Evolutionary conservation across 2,888 invertebrate species (phyloP).

Genomic region (Epirrhoe alternata): DNA sequence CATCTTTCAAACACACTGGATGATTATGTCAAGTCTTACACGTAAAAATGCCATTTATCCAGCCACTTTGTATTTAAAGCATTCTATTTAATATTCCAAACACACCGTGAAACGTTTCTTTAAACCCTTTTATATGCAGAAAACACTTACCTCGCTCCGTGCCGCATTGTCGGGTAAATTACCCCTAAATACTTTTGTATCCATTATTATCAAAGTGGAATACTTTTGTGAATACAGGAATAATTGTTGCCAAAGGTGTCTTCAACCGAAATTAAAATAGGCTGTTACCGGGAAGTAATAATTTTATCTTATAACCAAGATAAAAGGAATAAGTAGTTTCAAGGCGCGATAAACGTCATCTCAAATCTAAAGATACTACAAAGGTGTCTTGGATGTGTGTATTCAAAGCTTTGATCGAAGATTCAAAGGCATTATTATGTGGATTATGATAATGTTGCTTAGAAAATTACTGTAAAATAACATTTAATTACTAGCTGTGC

Average conservation of each 20-base stretch:
- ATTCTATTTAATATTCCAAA: constrained; percentile 16
- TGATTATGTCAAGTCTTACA: neutral
- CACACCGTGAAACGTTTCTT: constrained; percentile 30
- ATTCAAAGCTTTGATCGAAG: too few relatives aligned
- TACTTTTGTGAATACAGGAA: neutral
- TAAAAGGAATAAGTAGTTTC: too few relatives aligned
- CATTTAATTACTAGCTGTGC: too few relatives aligned
- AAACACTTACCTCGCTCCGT: constrained; percentile 33
- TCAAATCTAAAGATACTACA: neutral
- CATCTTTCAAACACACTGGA: neutral
- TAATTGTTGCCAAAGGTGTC: neutral
- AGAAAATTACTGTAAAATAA: too few relatives aligned
- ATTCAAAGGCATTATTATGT: too few relatives aligned
- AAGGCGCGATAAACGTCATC: too few relatives aligned
- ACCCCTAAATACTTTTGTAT: constrained; percentile 37
- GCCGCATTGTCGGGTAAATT: constrained; percentile 34
- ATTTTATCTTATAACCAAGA: too few relatives aligned
- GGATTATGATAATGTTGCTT: too few relatives aligned
- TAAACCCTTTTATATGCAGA: constrained; percentile 40
- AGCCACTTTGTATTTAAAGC: constrained; percentile 19
- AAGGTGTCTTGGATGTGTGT: neutral
- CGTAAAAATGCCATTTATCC: constrained; percentile 14
- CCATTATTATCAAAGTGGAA: constrained; percentile 27
- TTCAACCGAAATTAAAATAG: too few relatives aligned
- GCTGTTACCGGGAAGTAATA: too few relatives aligned